Base-by-base conservation (phyloP, 1,140 invertebrate species). In the Idris sp. region DNA sequence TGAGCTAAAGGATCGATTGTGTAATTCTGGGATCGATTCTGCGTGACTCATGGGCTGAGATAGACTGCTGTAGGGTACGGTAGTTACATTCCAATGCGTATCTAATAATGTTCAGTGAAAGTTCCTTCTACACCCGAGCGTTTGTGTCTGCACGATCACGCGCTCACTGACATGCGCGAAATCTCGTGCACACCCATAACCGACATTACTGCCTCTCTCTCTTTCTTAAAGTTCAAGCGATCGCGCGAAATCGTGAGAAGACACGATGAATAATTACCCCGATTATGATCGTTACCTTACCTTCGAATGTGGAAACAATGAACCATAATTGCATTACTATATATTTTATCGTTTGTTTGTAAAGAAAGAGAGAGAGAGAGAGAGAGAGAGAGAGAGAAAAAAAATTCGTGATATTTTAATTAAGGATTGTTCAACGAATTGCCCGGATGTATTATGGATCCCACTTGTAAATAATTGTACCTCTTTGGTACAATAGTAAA, bases 81-180 rank as follows among this genome's bases (percentile, higher is more conserved):
- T 84, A 86, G 83, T 84, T 80, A 79, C 83, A 86, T 85, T 86
- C 84, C 81, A 72, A 56, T 79, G 80, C 83, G 84, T 84, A 84
- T 82, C 82, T 84, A 86, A 84, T 86, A 86, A 85, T 83, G 82
- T 81, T 82, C 79, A 83, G 83, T 85, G 84, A 86, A 86, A 86
- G 84, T 86, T 61, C 61, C 69, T 77, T 75, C 77, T 79, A 81
- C 79, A 78, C 79, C 79, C 79, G 69, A 76, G 75, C 77, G 78
- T 76, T 75, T 78, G 68, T 81, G 78, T 83, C 79, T 82, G 74
- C 78, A 76, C 79, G 79, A 77, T 62, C 56, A 51, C 67, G 65
- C 41, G 59, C 76, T 58, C 72, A 56, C 65, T 58, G 67, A 72
- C 69, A 75, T 65, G 67, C 62, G 48, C 43, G 51, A 72, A 76